Base-by-base conservation (phyloP, 1,140 invertebrate species). In the Ooceraea biroi region DNA sequence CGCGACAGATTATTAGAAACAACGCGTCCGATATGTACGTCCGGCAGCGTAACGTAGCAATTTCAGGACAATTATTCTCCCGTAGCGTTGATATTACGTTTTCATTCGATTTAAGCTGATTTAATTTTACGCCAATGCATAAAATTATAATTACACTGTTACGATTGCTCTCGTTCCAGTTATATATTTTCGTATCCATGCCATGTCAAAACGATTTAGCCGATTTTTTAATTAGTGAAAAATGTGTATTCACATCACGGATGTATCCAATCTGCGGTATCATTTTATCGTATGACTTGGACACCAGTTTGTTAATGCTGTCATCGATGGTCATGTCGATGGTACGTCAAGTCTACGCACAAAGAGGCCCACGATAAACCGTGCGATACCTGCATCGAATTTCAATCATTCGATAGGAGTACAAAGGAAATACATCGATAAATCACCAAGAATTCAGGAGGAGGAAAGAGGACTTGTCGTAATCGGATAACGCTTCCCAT, bases 51-150 rank as follows among this genome's bases (percentile, higher is more conserved):
- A 71, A 80, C 76, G 50, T 65, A 27, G 52, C 48, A 55, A 58
- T 80, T 80, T 50, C 76, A 25, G 76, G 65, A 80, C 76, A 80
- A 80, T 80, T 80, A 80, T 80, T 80, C 50, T 71, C 76, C 65
- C 76, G 44, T 69, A 65, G 65, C 65, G 22, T 22, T 50, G 65
- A 22, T 80, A 71, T 80, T 65, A 44, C 50, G 25, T 80, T 80
- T 80, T 80, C 76, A 80, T 80, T 80, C 65, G 76, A 55, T 80
- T 80, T 80, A 80, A 80, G 50, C 76, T 80, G 76, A 80, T 80
- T 80, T 80, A 80, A 80, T 80, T 80, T 80, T 58, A 71, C 76
- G 50, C 65, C 76, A 65, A 69, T 80, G 76, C 65, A 80, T 80
- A 80, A 80, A 80, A 80, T 80, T 80, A 80, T 69, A 69, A 55